Evolutionary conservation across 2,888 invertebrate genomes (phyloP).

Genomic region (Drosophila tripunctata): DNA sequence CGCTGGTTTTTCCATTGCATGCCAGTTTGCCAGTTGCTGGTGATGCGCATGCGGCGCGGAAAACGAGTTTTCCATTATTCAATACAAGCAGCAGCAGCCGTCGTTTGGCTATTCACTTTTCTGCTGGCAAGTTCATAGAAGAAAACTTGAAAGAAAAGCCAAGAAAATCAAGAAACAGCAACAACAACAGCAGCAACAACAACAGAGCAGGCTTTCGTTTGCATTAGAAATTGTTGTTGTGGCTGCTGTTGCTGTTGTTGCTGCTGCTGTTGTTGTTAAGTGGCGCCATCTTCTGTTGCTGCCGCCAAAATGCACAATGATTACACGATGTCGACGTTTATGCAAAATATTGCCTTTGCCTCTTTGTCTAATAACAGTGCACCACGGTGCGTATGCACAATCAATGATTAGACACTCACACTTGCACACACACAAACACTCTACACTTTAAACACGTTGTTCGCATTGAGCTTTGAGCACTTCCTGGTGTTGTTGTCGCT

Average conservation of each 20-base stretch:
- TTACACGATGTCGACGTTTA: conserved; percentile 69
- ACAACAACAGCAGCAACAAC: conserved; percentile 21
- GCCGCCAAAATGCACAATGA: conserved; percentile 46
- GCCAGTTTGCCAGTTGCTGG: conserved; percentile 53
- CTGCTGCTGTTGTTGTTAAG: conserved; percentile 20
- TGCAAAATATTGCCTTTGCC: conserved; percentile 65
- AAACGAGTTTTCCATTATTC: conserved; percentile 79
- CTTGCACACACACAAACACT: background rate
- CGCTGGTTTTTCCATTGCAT: conserved; percentile 72
- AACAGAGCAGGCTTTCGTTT: conserved; percentile 32
- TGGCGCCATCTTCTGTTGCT: conserved; percentile 36
- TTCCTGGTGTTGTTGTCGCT: conserved; percentile 12
- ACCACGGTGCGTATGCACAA: conserved; percentile 70
- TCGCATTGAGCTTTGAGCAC: conserved; percentile 7
- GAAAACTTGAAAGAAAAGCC: conserved; percentile 68
- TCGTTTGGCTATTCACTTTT: conserved; percentile 72
- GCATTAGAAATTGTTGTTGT: conserved; percentile 45
- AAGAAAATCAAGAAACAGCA: conserved; percentile 40
- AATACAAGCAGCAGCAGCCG: conserved; percentile 61
- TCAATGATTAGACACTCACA: conserved; percentile 59
- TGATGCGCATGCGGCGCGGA: conserved; percentile 71
- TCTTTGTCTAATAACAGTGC: conserved; percentile 59
- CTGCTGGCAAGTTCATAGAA: conserved; percentile 71
- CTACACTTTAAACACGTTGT: background rate
- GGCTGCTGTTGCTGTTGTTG: conserved; percentile 18